Evolutionary conservation across 2,888 invertebrate genomes (phyloP), one percentile per base, ranked within the genome.

Genomic region (Gasteruption jaculator): DNA sequence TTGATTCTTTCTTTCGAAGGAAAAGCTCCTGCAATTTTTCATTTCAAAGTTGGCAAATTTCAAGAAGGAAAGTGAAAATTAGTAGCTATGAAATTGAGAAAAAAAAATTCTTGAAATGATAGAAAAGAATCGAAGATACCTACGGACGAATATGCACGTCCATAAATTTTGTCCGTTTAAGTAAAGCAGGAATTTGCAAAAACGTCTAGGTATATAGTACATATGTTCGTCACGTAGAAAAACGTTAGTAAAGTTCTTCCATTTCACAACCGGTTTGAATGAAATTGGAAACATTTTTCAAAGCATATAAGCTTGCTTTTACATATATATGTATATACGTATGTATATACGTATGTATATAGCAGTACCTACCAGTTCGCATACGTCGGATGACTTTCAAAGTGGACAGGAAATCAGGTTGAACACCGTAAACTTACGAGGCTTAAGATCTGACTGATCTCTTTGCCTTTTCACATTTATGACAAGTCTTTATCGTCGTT

Each of bases 251-350:
- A 43, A 50, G 50, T 40, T 36, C 57, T 53, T 57, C 58, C 56
- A 59, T 61, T 53, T 55, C 53, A 44, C 52, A 54, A 54, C 56
- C 59, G 59, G 56, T 63, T 66, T 59, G 54, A 64, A 62, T 62
- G 63, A 68, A 69, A 69, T 68, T 66, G 68, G 61, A 65, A 64
- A 63, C 65, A 64, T 69, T 68, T 68, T 54, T 66, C 66, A 65
- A 49, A n/a, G 41, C 41, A 37, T 30, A 37, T 38, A 16, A 35
- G 27, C 39, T 27, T 11, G 16, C 27, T 11, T 38, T 16, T 14
- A 7, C 12, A 11, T 6, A 8, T 36, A 32, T 21, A 18, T 12
- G 41, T 19, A 19, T 14, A 26, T 20, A 26, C 19, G 39, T 32
- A 18, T 11, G 18, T 16, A 11, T 18, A 18, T 8, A 19, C 16